phyloP scores from a whole-genome alignment of 2,113 vertebrate species.

The Mellivora capensis region DNA sequence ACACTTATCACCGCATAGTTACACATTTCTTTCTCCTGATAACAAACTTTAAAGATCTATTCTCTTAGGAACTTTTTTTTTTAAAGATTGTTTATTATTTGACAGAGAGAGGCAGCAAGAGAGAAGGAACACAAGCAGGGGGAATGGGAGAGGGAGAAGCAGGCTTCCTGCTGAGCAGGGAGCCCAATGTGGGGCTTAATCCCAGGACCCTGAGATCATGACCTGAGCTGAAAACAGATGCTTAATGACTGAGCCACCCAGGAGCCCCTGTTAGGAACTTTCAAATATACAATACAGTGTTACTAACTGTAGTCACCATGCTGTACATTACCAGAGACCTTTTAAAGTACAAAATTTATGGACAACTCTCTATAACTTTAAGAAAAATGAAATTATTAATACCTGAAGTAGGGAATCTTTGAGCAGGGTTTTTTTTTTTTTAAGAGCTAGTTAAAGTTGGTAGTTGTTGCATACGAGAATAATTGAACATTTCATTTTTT shows the following conservation, averaged over 20 bases:
- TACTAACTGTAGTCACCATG: not conserved
- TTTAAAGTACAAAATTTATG: constrained; percentile 17
- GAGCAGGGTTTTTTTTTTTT: not conserved
- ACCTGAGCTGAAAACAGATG: too few species aligned
- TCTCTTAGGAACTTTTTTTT: not conserved
- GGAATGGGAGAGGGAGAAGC: too few species aligned
- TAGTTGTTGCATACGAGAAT: not conserved
- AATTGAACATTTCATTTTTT: not conserved
- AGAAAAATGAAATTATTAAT: not conserved
- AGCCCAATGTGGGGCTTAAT: too few species aligned
- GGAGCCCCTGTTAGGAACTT: not conserved
- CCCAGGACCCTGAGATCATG: too few species aligned
- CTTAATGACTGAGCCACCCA: too few species aligned
- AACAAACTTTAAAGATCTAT: not conserved
- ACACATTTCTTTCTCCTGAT: not conserved
- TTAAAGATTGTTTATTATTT: too few species aligned
- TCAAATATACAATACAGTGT: not conserved
- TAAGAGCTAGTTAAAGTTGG: not conserved
- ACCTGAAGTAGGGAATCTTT: not conserved
- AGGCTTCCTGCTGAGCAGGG: too few species aligned
- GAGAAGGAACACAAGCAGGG: too few species aligned
- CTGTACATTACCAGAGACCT: not conserved
- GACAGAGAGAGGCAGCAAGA: too few species aligned
- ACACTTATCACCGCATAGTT: not conserved
- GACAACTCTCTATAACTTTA: not conserved